Percentiles rank a stretch among this genome's conserved stretches.
Evolutionary conservation across 2,797 vertebrate genomes (phyloP).

Genomic region (Mastacembelus armatus): DNA sequence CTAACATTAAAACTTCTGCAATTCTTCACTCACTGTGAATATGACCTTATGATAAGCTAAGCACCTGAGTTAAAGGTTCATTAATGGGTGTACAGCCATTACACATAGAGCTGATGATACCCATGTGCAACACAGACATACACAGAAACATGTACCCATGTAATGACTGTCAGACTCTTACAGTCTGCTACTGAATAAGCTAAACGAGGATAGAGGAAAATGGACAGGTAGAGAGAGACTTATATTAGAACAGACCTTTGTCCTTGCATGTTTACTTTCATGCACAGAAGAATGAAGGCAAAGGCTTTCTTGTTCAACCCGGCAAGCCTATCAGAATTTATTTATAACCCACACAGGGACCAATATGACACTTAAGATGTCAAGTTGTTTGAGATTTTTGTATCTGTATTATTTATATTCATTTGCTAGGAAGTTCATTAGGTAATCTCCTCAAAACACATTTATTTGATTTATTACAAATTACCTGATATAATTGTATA

Average conservation of each 20-base stretch:
- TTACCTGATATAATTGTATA: too few relatives aligned
- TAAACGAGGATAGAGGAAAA: background rate
- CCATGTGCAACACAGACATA: background rate
- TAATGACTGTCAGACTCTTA: background rate
- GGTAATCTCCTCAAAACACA: too few relatives aligned
- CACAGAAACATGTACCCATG: background rate
- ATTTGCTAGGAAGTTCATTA: too few relatives aligned
- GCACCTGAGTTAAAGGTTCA: background rate
- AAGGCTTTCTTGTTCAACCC: slow-evolving; percentile 10
- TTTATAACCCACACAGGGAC: slow-evolving; percentile 60
- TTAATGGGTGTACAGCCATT: too few relatives aligned
- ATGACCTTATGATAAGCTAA: background rate
- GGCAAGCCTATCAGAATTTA: slow-evolving; percentile 34
- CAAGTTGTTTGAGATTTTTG: too few relatives aligned
- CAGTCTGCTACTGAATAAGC: background rate
- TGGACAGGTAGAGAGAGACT: background rate
- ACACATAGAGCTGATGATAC: background rate
- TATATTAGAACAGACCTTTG: background rate
- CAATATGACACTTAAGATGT: too few relatives aligned
- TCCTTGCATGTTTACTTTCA: slow-evolving; percentile 18
- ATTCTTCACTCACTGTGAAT: background rate
- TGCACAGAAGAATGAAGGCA: background rate
- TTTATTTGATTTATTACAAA: too few relatives aligned
- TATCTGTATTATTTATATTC: too few relatives aligned
- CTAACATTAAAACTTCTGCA: slow-evolving; percentile 18